Conservation (phyloP, 1,140 invertebrate species). For the Cephus cinctus region DNA sequence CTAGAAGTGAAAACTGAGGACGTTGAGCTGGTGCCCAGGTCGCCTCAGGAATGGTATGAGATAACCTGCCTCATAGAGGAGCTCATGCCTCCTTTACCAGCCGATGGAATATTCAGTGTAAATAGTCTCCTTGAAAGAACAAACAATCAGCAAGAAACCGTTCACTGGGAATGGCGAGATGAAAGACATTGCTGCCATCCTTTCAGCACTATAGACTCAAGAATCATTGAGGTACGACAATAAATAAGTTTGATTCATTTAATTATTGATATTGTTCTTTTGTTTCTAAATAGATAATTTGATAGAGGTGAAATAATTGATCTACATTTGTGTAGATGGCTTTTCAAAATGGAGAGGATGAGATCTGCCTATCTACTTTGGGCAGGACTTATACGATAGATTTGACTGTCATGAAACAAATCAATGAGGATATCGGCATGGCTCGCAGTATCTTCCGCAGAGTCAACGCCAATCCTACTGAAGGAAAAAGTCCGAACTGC, state of each 20-base stretch:
- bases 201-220: slow-evolving; percentile 71
- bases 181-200: slow-evolving; percentile 75
- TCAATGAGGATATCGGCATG: slow-evolving; percentile 96
- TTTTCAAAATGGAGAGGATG: slow-evolving; percentile 90
- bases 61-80: slow-evolving; percentile 95
- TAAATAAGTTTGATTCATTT: slow-evolving; percentile 7
- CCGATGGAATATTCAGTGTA: slow-evolving; percentile 91
- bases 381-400: slow-evolving; percentile 94
- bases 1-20: slow-evolving; percentile 64
- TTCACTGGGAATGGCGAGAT: slow-evolving; percentile 95
- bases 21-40: slow-evolving; percentile 84
- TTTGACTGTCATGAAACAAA: slow-evolving; percentile 96
- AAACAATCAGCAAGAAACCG: slow-evolving; percentile 71
- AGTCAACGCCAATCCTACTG: slow-evolving; percentile 52
- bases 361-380: slow-evolving; percentile 87
- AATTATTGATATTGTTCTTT: slow-evolving; percentile 9
- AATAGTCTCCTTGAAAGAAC: slow-evolving; percentile 81
- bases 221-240: slow-evolving; percentile 74
- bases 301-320: neutral
- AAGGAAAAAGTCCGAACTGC: slow-evolving; percentile 51
- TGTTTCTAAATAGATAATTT: neutral
- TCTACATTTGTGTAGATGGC: slow-evolving; percentile 66
- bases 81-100: slow-evolving; percentile 90
- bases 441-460: slow-evolving; percentile 84
- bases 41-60: slow-evolving; percentile 94